Base-by-base conservation (phyloP, 37 sponge, comb jelly and placozoan species). In the Ianthella basta region DNA sequence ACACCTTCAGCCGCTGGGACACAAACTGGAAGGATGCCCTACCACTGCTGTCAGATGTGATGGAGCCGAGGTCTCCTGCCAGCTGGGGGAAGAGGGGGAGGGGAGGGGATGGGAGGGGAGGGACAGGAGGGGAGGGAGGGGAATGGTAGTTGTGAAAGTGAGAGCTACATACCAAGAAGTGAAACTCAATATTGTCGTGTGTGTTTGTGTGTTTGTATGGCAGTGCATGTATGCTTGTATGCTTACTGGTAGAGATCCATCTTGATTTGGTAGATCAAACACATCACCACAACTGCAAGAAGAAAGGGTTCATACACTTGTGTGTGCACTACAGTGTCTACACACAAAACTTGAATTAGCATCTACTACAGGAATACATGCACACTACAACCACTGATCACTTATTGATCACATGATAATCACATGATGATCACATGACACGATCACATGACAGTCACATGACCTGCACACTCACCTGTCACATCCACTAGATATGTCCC, bases 401-500 rank as follows among this genome's bases (percentile, higher is more conserved):
- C n/a, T n/a, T n/a, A n/a, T n/a, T n/a, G n/a, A n/a, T n/a, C n/a
- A n/a, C n/a, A n/a, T n/a, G n/a, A n/a, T n/a, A n/a, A 8, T 44
- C 23, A 72, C 65, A 24, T 24, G 74, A 25, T 25, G 59, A 44
- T 25, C 34, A 21, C 41, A 81, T 29, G 27, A 69, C 27, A 50
- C n/a, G n/a, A 21, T 64, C 30, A 24, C 63, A 23, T 21, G 23
- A 32, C 39, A 34, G 15, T 53, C 37, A 44, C 50, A 44, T 8
- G 8, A 10, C 50, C 3, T 44, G 50, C 50, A 3, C 50, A 44
- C 33, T 68, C 69, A 91, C 95, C 92, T 94, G 21, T 77, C 66
- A 59, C 91, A 89, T 4, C 93, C 93, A n/a, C 66, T 19, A 13
- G 95, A 92, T 0, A 95, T 20, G 73, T 95, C 95, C 18, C 95